Conservation (phyloP, 2,797 vertebrate genomes). For the Nasua narica region DNA sequence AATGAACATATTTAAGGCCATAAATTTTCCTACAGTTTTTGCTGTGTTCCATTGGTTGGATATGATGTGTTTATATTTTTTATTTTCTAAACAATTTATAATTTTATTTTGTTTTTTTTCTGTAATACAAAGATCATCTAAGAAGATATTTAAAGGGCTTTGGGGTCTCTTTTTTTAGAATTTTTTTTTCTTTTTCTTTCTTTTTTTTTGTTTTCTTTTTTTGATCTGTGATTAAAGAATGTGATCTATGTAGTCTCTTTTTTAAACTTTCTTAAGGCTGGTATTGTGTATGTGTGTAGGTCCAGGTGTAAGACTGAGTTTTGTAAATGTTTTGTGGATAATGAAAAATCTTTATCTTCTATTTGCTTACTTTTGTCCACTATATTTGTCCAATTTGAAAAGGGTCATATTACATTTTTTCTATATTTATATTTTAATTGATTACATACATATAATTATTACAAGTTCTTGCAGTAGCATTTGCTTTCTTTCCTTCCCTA, state of each 20-base stretch:
- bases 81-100: neutral
- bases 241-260: neutral
- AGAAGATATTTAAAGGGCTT: neutral
- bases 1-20: neutral
- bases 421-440: neutral
- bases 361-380: neutral
- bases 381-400: neutral
- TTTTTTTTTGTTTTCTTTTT: too few relatives aligned
- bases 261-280: neutral
- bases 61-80: neutral
- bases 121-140: neutral
- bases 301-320: neutral
- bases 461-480: neutral
- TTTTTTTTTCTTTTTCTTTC: neutral
- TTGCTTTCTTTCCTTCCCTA: neutral
- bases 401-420: neutral
- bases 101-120: neutral
- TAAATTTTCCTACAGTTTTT: neutral
- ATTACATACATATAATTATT: neutral
- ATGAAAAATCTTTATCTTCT: neutral
- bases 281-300: neutral
- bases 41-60: neutral
- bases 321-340: neutral
- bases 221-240: neutral
- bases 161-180: neutral